These are phyloP conservation scores for Andrena haemorrhoa DNA, from an alignment of 2,888 invertebrate genomes.

Conservation along the genomic window DNA sequence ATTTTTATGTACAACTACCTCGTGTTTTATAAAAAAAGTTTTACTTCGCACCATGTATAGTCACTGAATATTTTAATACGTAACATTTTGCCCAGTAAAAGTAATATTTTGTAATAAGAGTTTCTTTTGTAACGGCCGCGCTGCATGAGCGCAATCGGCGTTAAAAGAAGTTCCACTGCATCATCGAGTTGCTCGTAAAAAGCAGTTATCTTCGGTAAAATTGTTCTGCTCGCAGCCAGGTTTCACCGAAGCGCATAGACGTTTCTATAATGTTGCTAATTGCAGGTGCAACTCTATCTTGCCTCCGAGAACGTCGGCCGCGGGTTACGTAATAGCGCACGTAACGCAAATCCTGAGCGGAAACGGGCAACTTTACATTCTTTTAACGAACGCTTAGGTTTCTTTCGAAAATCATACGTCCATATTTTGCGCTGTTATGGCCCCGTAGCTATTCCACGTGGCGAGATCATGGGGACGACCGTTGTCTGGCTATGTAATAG, in stretches of 20 bases:
- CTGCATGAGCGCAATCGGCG: background rate
- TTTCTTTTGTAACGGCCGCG: background rate
- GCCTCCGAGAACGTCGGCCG: background rate
- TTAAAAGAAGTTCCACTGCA: background rate
- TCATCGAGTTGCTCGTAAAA: background rate
- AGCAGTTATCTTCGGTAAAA: background rate
- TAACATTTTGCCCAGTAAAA: background rate
- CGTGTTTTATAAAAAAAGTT: background rate
- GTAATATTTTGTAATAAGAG: background rate
- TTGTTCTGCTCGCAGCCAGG: background rate
- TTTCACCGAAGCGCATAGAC: background rate
- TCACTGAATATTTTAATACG: background rate
- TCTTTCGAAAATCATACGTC: conserved; percentile 31
- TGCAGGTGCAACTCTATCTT: conserved; percentile 14
- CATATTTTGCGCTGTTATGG: conserved; percentile 25
- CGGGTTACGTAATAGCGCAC: conserved; percentile 34
- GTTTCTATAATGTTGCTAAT: conserved; percentile 36
- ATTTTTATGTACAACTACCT: background rate
- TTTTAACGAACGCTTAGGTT: conserved; percentile 1
- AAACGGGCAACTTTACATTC: conserved; percentile 28
- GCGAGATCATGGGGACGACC: conserved; percentile 5
- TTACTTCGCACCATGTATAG: background rate
- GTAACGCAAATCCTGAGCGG: conserved; percentile 42
- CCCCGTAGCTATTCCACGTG: background rate
- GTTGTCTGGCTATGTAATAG: conserved; percentile 31